phyloP scores from a whole-genome alignment of 2,113 vertebrate species.

The Podilymbus podiceps region DNA sequence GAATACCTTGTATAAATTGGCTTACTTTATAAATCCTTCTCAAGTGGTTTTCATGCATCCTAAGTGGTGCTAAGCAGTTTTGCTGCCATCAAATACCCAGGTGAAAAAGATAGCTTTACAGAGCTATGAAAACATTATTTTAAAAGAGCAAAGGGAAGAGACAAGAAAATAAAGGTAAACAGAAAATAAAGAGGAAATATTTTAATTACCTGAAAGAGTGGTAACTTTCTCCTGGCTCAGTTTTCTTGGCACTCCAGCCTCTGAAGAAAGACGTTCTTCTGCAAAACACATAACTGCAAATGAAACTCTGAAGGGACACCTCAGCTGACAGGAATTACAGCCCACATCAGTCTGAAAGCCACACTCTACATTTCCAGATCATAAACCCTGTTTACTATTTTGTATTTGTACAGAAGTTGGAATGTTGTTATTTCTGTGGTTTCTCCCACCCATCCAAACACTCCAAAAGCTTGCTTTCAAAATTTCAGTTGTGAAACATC shows the following conservation, averaged over 20 bases:
- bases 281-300: conserved; percentile 57
- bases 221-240: conserved; percentile 4
- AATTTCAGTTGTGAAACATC: conserved; percentile 41
- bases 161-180: conserved; percentile 5
- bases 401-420: not conserved
- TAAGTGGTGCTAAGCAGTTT: conserved; percentile 80
- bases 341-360: not conserved
- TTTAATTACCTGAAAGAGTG: conserved; percentile 61
- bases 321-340: not conserved
- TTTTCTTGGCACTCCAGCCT: conserved; percentile 21
- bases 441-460: conserved; percentile 3
- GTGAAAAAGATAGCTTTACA: conserved; percentile 38
- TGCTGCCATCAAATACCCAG: conserved; percentile 47
- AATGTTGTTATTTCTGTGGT: conserved; percentile 18
- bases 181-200: not conserved
- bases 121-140: conserved; percentile 32
- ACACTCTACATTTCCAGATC: not conserved
- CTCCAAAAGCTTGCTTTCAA: not conserved
- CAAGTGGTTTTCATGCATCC: conserved; percentile 84
- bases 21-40: conserved; percentile 99
- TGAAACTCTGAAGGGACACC: not conserved
- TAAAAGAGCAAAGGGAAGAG: not conserved
- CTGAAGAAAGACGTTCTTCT: conserved; percentile 47
- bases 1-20: conserved; percentile 95
- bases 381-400: conserved; percentile 9